A percentile compares a stretch with the other conserved stretches of the same genome.
These are phyloP conservation scores for Cataglyphis altisquamis DNA, from an alignment of 2,888 invertebrate genomes.

Conservation along the genomic window DNA sequence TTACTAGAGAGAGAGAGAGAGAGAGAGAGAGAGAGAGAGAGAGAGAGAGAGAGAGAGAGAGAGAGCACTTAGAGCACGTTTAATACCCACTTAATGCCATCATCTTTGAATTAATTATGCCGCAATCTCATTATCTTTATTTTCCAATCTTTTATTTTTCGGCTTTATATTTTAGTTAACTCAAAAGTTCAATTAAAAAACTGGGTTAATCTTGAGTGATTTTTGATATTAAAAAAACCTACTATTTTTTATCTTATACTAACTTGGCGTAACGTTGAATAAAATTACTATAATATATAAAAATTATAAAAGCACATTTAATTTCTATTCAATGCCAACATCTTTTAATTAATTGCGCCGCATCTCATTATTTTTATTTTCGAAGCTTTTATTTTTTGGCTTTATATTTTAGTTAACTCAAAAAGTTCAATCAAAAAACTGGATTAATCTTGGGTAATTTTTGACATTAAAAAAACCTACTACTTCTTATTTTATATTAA, in stretches of 20 bases:
- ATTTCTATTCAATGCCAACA: neutral
- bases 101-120: conserved; percentile 23
- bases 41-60: too few species aligned
- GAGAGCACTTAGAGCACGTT: neutral
- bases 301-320: neutral
- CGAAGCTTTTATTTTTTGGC: neutral
- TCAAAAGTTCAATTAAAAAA: neutral
- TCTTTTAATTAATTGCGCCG: conserved; percentile 25
- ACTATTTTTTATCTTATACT: neutral
- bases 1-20: neutral
- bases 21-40: neutral
- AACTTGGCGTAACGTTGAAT: neutral
- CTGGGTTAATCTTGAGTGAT: neutral
- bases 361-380: neutral
- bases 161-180: neutral
- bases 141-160: neutral
- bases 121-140: neutral
- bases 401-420: neutral
- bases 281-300: neutral
- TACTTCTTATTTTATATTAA: neutral
- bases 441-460: neutral
- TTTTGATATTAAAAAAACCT: neutral
- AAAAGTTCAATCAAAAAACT: neutral
- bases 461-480: neutral
- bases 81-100: neutral